A percentile compares a stretch with the other conserved stretches of the same genome.
phyloP scores from a whole-genome alignment of 2,113 vertebrate genomes.

The Psettodes erumei region DNA sequence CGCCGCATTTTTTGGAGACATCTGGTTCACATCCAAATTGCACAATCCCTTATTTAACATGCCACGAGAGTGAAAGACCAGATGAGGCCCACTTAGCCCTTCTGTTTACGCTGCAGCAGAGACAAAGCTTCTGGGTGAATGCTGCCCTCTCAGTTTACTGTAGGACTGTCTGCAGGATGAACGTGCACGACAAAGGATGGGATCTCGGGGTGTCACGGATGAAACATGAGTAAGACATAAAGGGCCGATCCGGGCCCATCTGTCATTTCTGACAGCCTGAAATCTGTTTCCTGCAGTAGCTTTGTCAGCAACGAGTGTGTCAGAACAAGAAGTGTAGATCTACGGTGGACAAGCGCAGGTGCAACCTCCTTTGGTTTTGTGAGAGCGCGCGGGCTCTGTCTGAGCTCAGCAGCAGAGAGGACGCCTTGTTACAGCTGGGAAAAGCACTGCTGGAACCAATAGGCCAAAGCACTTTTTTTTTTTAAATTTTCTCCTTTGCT shows the following conservation, averaged over 20 bases:
- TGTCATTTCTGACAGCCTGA: conserved; percentile 27
- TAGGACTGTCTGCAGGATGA: conserved; percentile 50
- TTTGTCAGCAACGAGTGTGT: neutral
- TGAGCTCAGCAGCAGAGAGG: conserved; percentile 66
- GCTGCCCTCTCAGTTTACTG: conserved; percentile 60
- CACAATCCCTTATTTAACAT: conserved; percentile 42
- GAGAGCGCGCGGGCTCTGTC: conserved; percentile 63
- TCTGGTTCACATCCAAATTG: conserved; percentile 57
- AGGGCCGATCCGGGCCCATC: neutral
- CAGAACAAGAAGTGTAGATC: neutral
- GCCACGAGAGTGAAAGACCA: conserved; percentile 52
- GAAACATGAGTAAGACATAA: conserved; percentile 31
- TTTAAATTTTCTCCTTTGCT: too few species aligned
- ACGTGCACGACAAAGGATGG: conserved; percentile 16
- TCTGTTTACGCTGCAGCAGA: conserved; percentile 66
- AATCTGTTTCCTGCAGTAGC: neutral
- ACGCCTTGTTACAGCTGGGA: conserved; percentile 66
- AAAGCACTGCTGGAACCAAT: conserved; percentile 54
- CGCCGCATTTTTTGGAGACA: conserved; percentile 37
- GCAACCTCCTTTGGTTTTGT: conserved; percentile 52
- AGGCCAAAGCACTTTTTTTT: conserved; percentile 28
- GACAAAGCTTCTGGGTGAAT: conserved; percentile 68
- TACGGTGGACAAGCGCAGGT: conserved; percentile 22
- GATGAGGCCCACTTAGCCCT: conserved; percentile 62
- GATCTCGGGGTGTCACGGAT: conserved; percentile 36